Conservation (phyloP, 2,797 vertebrate genomes). For the Bryconaethiops microstoma region DNA sequence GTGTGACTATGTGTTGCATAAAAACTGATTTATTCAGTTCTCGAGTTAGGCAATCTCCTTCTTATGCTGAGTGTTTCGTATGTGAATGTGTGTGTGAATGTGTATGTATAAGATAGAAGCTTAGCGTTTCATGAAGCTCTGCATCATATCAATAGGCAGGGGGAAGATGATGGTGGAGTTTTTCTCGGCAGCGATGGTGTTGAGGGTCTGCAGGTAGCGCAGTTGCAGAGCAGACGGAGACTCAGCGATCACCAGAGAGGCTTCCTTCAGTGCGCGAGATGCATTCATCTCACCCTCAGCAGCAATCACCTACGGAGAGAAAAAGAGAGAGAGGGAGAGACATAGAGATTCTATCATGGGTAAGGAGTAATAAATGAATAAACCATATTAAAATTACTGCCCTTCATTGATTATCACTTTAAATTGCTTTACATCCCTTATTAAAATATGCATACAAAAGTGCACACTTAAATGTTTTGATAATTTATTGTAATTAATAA, state of each 20-base stretch:
- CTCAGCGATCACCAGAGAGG: slow-evolving; percentile 90
- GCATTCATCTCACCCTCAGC: slow-evolving; percentile 98
- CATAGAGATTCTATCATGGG: too few relatives aligned
- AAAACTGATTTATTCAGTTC: not conserved
- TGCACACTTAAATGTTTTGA: too few relatives aligned
- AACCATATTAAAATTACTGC: too few relatives aligned
- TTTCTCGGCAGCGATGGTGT: slow-evolving; percentile 94
- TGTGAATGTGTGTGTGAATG: slow-evolving; percentile 18
- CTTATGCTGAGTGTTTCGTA: not conserved
- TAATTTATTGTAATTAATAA: too few relatives aligned
- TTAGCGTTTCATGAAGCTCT: slow-evolving; percentile 73
- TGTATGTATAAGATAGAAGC: not conserved
- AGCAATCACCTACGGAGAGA: slow-evolving; percentile 86
- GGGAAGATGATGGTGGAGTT: slow-evolving; percentile 98
- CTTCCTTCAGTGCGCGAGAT: slow-evolving; percentile 92
- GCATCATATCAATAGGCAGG: slow-evolving; percentile 90
- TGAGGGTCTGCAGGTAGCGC: slow-evolving; percentile 94
- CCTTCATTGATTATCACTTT: too few relatives aligned
- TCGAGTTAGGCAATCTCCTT: not conserved
- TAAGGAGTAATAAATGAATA: too few relatives aligned
- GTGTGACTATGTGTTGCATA: not conserved
- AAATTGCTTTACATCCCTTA: too few relatives aligned
- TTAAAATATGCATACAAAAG: too few relatives aligned
- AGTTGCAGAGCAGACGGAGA: slow-evolving; percentile 93
- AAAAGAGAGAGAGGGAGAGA: not conserved